A percentile compares a stretch with the other conserved stretches of the same genome.
Conservation (phyloP, 53 echinoderm and acorn worm species). For the Glandiceps talaboti region DNA sequence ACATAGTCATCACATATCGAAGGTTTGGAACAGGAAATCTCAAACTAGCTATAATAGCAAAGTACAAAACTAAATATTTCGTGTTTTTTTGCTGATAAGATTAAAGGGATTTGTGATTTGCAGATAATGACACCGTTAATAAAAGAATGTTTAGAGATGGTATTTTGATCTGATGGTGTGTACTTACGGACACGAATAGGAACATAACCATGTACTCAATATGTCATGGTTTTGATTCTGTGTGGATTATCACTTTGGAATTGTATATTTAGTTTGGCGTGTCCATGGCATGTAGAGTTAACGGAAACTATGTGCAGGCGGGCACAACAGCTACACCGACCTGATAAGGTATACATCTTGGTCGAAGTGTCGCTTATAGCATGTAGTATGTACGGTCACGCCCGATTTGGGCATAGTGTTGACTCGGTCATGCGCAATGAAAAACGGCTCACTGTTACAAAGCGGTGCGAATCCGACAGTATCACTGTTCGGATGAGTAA, state of each 20-base stretch:
- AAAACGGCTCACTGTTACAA: not conserved
- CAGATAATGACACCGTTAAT: not conserved
- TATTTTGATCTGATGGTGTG: not conserved
- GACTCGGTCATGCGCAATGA: not conserved
- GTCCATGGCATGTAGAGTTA: not conserved
- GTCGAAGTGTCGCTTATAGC: too few relatives aligned
- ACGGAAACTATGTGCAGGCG: slow-evolving; percentile 6
- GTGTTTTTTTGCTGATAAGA: not conserved
- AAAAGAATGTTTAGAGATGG: not conserved
- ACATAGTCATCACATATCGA: too few relatives aligned
- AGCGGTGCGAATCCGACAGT: not conserved
- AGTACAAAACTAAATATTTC: not conserved
- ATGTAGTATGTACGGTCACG: not conserved
- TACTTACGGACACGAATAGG: not conserved
- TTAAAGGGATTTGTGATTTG: not conserved
- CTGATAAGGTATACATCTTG: too few relatives aligned
- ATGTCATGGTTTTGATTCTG: too few relatives aligned
- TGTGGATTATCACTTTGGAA: not conserved
- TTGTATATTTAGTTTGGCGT: not conserved
- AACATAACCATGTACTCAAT: not conserved
- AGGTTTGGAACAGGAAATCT: too few relatives aligned
- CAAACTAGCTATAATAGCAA: too few relatives aligned
- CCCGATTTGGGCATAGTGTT: not conserved
- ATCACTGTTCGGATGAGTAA: not conserved
- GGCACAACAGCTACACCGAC: too few relatives aligned